Evolutionary conservation across 2,113 vertebrate species (phyloP).

Genomic region (Protomyctophum bolini): DNA sequence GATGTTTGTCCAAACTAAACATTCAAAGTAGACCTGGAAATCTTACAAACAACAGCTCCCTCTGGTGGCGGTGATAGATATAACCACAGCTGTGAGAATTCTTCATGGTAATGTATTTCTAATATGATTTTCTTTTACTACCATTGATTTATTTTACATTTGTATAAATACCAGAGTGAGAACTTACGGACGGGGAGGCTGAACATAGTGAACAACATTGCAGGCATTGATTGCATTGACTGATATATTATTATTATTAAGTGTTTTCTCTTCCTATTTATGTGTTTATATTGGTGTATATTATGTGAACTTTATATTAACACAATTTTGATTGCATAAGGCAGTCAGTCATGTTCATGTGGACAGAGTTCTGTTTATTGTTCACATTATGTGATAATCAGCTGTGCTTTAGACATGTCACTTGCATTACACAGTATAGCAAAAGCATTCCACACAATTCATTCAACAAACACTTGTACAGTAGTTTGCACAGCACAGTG

Average conservation of each 20-base stretch:
- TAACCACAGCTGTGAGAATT: neutral
- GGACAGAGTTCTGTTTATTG: neutral
- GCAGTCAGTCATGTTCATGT: neutral
- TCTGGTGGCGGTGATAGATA: constrained; percentile 46
- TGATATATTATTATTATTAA: neutral
- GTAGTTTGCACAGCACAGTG: neutral
- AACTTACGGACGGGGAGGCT: too few species aligned
- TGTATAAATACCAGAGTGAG: neutral
- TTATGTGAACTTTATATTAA: neutral
- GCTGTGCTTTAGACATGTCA: neutral
- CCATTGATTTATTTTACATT: neutral
- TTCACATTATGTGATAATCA: neutral
- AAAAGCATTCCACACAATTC: too few species aligned
- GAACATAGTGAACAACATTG: too few species aligned
- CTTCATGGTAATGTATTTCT: neutral
- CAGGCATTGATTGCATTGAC: too few species aligned
- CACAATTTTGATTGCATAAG: neutral
- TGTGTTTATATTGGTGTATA: neutral
- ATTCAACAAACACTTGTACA: too few species aligned
- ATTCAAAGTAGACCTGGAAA: neutral
- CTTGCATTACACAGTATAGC: too few species aligned
- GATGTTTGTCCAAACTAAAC: neutral
- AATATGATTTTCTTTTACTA: neutral
- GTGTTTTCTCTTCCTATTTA: too few species aligned
- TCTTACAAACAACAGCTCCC: constrained; percentile 16